Conservation (phyloP, 2,797 vertebrate genomes). For the Coilia nasus region DNA sequence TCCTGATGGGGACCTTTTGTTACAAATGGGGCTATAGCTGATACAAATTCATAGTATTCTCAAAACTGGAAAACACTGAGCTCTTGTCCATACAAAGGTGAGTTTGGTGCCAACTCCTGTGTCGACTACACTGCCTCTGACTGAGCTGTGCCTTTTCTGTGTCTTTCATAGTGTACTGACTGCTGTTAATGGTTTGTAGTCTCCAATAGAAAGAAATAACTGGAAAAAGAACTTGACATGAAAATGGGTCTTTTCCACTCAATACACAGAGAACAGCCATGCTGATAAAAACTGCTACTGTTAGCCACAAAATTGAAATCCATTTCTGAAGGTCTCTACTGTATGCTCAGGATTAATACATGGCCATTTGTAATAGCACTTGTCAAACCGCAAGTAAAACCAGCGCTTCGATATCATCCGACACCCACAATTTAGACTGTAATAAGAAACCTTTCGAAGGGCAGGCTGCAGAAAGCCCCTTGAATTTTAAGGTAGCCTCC, state of each 20-base stretch:
- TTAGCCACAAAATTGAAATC: not conserved
- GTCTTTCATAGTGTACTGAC: not conserved
- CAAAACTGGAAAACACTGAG: not conserved
- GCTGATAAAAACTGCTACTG: not conserved
- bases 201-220: not conserved
- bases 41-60: not conserved
- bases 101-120: not conserved
- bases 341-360: not conserved
- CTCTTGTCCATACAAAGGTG: not conserved
- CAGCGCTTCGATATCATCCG: not conserved
- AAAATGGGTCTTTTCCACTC: not conserved
- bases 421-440: slow-evolving; percentile 14
- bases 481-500: not conserved
- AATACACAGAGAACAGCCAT: not conserved
- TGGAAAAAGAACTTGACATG: too few relatives aligned
- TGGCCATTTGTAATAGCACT: slow-evolving; percentile 5
- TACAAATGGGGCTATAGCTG: not conserved
- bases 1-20: not conserved
- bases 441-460: slow-evolving; percentile 43
- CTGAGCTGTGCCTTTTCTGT: not conserved
- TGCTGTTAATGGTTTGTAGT: not conserved
- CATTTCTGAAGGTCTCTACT: not conserved
- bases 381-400: not conserved
- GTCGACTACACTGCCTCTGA: not conserved
- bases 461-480: not conserved